Evolutionary conservation across 2,797 vertebrate genomes (phyloP).

Genomic region (Sciaenops ocellatus): DNA sequence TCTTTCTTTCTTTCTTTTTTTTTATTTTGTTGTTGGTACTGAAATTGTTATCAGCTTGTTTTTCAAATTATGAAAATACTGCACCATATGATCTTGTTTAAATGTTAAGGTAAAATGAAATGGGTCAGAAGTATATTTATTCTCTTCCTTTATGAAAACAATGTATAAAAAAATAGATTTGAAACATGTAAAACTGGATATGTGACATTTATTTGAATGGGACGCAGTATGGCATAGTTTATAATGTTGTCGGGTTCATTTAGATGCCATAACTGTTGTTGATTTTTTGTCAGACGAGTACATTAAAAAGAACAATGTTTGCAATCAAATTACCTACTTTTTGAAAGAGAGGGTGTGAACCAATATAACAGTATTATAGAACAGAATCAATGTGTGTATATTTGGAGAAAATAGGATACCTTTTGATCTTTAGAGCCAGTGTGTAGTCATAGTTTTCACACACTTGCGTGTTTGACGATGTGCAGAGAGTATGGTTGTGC

Average conservation of each 20-base stretch:
- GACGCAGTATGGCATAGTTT: constrained; percentile 87
- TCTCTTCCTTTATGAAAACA: constrained; percentile 85
- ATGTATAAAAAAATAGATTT: constrained; percentile 83
- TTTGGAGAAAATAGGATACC: constrained; percentile 86
- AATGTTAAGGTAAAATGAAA: constrained; percentile 84
- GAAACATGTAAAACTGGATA: constrained; percentile 84
- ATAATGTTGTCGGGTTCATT: constrained; percentile 86
- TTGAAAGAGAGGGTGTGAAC: constrained; percentile 84
- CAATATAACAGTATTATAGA: constrained; percentile 88
- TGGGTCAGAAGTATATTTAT: constrained; percentile 86
- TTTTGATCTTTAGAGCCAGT: constrained; percentile 88
- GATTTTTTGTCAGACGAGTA: constrained; percentile 80
- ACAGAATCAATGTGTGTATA: constrained; percentile 87
- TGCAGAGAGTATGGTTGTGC: constrained; percentile 89
- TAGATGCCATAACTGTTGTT: constrained; percentile 87
- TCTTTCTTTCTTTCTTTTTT: too few species aligned
- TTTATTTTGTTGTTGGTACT: constrained; percentile 75
- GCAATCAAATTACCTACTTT: constrained; percentile 86
- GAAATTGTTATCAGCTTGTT: constrained; percentile 81
- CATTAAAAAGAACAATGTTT: constrained; percentile 84
- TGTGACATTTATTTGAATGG: constrained; percentile 85
- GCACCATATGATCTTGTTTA: constrained; percentile 85
- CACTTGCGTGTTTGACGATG: constrained; percentile 87
- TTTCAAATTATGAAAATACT: constrained; percentile 81
- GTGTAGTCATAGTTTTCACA: constrained; percentile 88